Base-by-base conservation (phyloP, 2,888 invertebrate species). In the Oscheius sp. region DNA sequence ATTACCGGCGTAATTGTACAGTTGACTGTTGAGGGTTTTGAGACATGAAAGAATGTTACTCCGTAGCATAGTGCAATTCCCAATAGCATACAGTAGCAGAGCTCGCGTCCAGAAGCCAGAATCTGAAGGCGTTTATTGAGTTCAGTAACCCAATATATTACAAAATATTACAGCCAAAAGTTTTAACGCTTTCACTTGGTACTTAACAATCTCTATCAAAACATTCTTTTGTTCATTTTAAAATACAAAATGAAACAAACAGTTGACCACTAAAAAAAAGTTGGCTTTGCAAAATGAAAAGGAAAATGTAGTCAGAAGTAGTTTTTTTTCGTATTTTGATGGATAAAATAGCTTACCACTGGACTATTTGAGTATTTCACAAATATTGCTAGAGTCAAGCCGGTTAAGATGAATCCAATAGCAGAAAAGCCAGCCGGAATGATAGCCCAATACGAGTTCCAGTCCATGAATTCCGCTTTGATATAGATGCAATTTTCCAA, bases 91-190 rank as follows among this genome's bases (percentile, higher is more conserved):
- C 92, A 91, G 86, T 92, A 92, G 86, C 92, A 92, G 8, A 92
- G 87, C 83, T 92, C 92, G 9, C 92, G 88, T 0, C 92, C 92
- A 0, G 91, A 91, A 1, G 92, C 92, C 90, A 92, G 92, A 71
- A 92, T 91, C 82, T 82, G 67, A 50, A 73, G 56, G 20, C n/a
- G n/a, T n/a, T n/a, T n/a, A n/a, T 24, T 45, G 12, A 45, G 20
- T n/a, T n/a, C 12, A 45, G 6, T n/a, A n/a, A 8, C 20, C 8
- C 12, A 5, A n/a, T 8, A 45, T 45, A 17, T n/a, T 6, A 14
- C 9, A n/a, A n/a, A n/a, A n/a, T n/a, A n/a, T n/a, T n/a, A n/a
- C n/a, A n/a, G n/a, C n/a, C n/a, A n/a, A n/a, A n/a, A n/a, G 8
- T 36, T 14, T 36, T 36, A 9, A 9, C 8, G 17, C 47, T 47